Base-by-base conservation (phyloP, 2,888 invertebrate genomes). In the Notodonta ziczac region DNA sequence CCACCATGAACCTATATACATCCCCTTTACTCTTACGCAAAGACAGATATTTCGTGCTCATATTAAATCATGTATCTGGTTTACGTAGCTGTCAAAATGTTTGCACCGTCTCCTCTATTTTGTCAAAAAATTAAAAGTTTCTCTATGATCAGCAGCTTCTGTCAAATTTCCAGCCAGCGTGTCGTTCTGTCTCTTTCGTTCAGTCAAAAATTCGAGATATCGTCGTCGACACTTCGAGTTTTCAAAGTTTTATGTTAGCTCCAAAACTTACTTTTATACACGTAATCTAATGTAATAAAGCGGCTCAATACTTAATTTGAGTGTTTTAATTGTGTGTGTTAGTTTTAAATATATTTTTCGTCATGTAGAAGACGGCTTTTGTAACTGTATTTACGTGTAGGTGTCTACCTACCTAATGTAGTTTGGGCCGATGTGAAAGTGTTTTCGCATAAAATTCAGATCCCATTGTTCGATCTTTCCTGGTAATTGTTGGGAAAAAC, bases 361-460 rank as follows among this genome's bases (percentile, higher is more conserved):
- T 78, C 69, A 77, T 80, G 76, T 80, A 78, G 79, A 72, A 73
- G 35, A 35, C 35, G 74, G 69, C 74, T 79, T 74, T 76, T 81
- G 82, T 90, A 91, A 92, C 91, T 91, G 91, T 92, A 87, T 86
- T 88, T 86, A 86, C 85, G 90, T 90, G 92, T 93, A 92, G 92
- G 92, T 93, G 91, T 89, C 89, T 88, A 83, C 76, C 74, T 74
- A 77, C 76, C 74, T 74, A 81, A 82, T 82, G 84, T 87, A 83
- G 83, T 84, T 84, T 82, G 86, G 81, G 81, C 83, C 82, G 81
- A 87, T 90, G 93, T 93, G 93, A 93, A 93, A 93, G 93, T 93
- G 90, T 91, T 88, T 89, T 91, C 89, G 90, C 90, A 88, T 91
- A 89, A 88, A 90, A 90, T 92, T 92, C 86, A 86, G 88, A 87